These are phyloP conservation scores for Hucho hucho DNA, from an alignment of 2,113 vertebrate genomes.

Conservation along the genomic window DNA sequence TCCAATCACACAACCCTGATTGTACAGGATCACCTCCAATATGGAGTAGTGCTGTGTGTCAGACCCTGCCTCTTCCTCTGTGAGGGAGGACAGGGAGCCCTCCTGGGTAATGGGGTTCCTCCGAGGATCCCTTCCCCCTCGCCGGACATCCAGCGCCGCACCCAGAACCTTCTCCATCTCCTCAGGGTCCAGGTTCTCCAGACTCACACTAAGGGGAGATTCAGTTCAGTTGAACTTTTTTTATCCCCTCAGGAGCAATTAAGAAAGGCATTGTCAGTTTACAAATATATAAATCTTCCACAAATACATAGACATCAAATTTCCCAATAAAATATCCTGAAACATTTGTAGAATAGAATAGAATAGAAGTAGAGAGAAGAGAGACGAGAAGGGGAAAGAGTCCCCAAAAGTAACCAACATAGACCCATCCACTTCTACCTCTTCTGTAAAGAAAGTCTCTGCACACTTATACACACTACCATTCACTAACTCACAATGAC, in stretches of 20 bases:
- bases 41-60: slow-evolving; percentile 29
- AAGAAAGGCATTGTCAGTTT: no score
- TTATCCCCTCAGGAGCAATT: no score
- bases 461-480: no score
- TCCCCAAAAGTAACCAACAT: no score
- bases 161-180: slow-evolving; percentile 39
- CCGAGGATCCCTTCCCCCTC: slow-evolving; percentile 38
- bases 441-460: no score
- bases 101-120: slow-evolving; percentile 46
- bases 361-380: background rate
- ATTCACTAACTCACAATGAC: background rate
- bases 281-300: no score
- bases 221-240: no score
- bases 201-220: slow-evolving; percentile 39
- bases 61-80: slow-evolving; percentile 44
- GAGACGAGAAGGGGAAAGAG: background rate
- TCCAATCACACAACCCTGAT: no score
- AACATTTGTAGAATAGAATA: background rate
- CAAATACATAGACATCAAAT: no score
- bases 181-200: slow-evolving; percentile 39
- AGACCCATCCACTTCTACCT: no score
- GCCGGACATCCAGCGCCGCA: slow-evolving; percentile 13
- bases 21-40: slow-evolving; percentile 31
- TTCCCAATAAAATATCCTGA: no score
- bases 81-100: slow-evolving; percentile 51